phyloP scores from a whole-genome alignment of 2,113 vertebrate species.

The Panthera leo region DNA sequence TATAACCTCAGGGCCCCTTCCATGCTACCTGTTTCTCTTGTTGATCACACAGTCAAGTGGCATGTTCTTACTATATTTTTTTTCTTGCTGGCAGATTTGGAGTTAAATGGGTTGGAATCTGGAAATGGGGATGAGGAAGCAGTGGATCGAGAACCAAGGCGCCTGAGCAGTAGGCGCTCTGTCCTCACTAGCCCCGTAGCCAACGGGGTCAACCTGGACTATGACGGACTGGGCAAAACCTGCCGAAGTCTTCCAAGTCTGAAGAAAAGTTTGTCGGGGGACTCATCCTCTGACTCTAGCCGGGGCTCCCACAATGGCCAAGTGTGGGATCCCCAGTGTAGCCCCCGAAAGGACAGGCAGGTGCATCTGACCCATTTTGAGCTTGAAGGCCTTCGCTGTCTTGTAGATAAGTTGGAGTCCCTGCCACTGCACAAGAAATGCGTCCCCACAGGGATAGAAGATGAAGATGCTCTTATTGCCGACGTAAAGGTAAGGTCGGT shows the following conservation, averaged over 20 bases:
- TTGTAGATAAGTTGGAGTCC: conserved; percentile 95
- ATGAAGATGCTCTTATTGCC: conserved; percentile 91
- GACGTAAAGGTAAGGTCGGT: conserved; percentile 89
- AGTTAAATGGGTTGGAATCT: conserved; percentile 84
- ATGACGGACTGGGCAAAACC: conserved; percentile 84
- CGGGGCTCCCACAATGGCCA: conserved; percentile 87
- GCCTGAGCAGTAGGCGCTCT: conserved; percentile 81
- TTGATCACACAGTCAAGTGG: background rate
- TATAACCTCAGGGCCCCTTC: background rate
- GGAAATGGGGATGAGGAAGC: conserved; percentile 83
- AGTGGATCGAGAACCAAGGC: conserved; percentile 81
- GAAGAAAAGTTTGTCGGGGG: conserved; percentile 85
- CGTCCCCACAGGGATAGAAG: conserved; percentile 93
- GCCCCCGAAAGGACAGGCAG: conserved; percentile 83
- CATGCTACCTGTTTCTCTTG: background rate
- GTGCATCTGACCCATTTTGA: conserved; percentile 94
- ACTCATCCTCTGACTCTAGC: conserved; percentile 85
- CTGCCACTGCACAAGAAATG: conserved; percentile 96
- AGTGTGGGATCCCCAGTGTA: conserved; percentile 82
- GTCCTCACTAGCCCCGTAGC: conserved; percentile 86
- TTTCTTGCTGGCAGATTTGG: conserved; percentile 82
- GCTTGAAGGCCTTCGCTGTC: conserved; percentile 94
- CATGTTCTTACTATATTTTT: conserved; percentile 28
- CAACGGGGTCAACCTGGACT: conserved; percentile 86
- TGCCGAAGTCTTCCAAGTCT: conserved; percentile 82